Percentiles rank a stretch among this genome's conserved stretches.
These are phyloP conservation scores for Bombylius discolor DNA, from an alignment of 2,888 invertebrate genomes.

Conservation along the genomic window DNA sequence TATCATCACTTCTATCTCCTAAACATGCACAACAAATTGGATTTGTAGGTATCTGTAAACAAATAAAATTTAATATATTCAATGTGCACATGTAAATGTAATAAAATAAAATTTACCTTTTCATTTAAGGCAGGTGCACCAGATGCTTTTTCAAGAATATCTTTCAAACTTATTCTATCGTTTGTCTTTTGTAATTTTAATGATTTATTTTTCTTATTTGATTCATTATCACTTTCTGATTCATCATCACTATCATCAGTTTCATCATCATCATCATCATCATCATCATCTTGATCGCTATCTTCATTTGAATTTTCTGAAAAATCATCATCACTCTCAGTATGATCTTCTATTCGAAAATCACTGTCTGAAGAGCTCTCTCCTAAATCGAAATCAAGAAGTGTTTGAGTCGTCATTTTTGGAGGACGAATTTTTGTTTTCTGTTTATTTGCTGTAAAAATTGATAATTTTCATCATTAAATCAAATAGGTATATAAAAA, in stretches of 20 bases:
- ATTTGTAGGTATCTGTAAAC: conserved; percentile 48
- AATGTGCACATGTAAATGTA: not conserved
- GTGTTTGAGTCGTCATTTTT: conserved; percentile 49
- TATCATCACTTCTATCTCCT: conserved; percentile 82
- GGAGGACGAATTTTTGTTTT: conserved; percentile 63
- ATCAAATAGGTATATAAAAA: too few relatives aligned
- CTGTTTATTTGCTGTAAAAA: conserved; percentile 58
- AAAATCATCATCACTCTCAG: conserved; percentile 47
- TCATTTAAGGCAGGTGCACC: conserved; percentile 9
- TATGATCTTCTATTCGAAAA: conserved; percentile 79
- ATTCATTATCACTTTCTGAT: conserved; percentile 13
- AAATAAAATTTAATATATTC: not conserved
- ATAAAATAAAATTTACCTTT: not conserved
- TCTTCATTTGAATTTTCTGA: conserved; percentile 36
- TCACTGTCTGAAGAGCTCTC: conserved; percentile 91
- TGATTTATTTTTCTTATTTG: conserved; percentile 6
- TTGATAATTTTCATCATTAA: too few relatives aligned
- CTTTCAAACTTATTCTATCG: conserved; percentile 17
- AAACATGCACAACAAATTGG: conserved; percentile 86
- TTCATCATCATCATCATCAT: conserved; percentile 27
- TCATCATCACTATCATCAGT: conserved; percentile 27
- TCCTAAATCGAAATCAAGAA: conserved; percentile 72
- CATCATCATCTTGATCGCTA: conserved; percentile 47
- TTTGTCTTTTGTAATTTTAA: conserved; percentile 6
- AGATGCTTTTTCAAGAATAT: conserved; percentile 7